These are phyloP conservation scores for Drosophila limbata DNA, from an alignment of 2,888 invertebrate species.

Conservation along the genomic window DNA sequence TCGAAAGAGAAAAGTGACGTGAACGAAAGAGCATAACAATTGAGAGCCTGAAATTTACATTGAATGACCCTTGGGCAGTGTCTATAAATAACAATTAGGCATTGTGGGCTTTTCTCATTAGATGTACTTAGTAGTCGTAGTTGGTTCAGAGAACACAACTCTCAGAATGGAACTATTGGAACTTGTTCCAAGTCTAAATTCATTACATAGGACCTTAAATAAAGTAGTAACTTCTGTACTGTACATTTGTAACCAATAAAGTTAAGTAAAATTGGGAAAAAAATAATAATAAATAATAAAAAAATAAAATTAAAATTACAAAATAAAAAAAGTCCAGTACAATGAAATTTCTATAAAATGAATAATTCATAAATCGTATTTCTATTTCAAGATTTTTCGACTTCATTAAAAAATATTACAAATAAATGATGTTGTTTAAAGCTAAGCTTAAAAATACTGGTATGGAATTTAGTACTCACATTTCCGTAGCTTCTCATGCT, in stretches of 20 bases:
- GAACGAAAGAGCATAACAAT: conserved; percentile 7
- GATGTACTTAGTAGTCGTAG: background rate
- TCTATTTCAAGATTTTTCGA: too few relatives aligned
- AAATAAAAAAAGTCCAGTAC: too few relatives aligned
- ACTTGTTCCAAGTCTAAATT: background rate
- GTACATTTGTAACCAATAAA: too few relatives aligned
- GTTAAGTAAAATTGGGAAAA: too few relatives aligned
- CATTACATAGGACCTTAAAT: background rate
- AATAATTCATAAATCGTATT: too few relatives aligned
- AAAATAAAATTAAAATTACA: too few relatives aligned
- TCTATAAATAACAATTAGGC: conserved; percentile 46
- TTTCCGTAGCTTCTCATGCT: conserved; percentile 82
- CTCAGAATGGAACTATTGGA: conserved; percentile 1
- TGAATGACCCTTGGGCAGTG: conserved; percentile 35
- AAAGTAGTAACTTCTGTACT: background rate
- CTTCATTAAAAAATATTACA: too few relatives aligned
- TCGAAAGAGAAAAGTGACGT: conserved; percentile 8
- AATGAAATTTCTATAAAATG: too few relatives aligned
- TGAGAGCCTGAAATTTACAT: conserved; percentile 16
- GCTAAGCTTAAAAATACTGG: too few relatives aligned
- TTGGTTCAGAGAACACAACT: conserved; percentile 15
- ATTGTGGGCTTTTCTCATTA: conserved; percentile 21
- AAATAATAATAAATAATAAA: too few relatives aligned
- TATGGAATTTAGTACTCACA: conserved; percentile 72
- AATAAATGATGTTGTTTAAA: too few relatives aligned